Base-by-base conservation (phyloP, 2,797 vertebrate species). In the Ambastaia sidthimunki region DNA sequence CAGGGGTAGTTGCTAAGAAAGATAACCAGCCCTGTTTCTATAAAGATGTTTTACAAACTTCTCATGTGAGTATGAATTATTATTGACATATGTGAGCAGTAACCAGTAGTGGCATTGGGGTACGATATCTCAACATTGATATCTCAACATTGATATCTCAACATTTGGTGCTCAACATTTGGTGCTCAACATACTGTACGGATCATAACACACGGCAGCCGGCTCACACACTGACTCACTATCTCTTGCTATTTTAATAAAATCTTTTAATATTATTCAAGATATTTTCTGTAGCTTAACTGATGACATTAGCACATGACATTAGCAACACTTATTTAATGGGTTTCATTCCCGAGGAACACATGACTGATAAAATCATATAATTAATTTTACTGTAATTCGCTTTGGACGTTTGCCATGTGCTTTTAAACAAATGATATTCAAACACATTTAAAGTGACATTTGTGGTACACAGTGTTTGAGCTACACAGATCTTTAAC, bases 181-280 rank as follows among this genome's bases (percentile, higher is more conserved):
- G 47, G 59, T 55, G 1, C 1, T 60, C 68, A 65, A 84, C 82
- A 23, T 10, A 81, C 87, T 86, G 84, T 21, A 50, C 37, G n/a
- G 21, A n/a, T 63, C 37, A 41, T 41, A 9, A 41, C 72, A 50
- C 72, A 74, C 25, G 7, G 55, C 60, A 21, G 47, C 25, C 71
- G 50, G 19, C 13, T 18, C 50, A 52, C 50, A 52, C 41, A 47
- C 15, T 73, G 37, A 74, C 44, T 63, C 57, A 63, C 15, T 16
- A n/a, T n/a, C n/a, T n/a, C n/a, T n/a, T n/a, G n/a, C n/a, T 28
- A 28, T 48, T 50, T 50, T 50, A 50, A 50, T 7, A 18, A 28
- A 57, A 2, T 59, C 3, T 74, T 74, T 31, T 19, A 3, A 34
- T 7, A 48, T 19, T 28, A 48, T 59, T 55, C n/a, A 57, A 9